Percentiles rank a stretch among this genome's conserved stretches.
phyloP scores from a whole-genome alignment of 2,797 vertebrate genomes.

The Carcharodon carcharias region DNA sequence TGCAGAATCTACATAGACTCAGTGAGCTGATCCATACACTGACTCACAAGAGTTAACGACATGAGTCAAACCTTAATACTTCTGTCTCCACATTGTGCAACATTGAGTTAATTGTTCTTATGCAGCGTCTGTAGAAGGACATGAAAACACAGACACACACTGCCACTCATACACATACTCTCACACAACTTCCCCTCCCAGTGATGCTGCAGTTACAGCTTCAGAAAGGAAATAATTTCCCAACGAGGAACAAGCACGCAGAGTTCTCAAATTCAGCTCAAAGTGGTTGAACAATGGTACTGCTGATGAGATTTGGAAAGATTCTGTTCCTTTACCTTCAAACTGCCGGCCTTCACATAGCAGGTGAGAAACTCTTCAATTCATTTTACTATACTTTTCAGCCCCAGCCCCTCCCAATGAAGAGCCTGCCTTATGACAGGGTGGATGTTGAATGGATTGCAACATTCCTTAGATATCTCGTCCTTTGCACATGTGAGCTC shows the following conservation, averaged over 20 bases:
- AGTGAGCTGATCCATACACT: neutral
- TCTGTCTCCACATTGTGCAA: neutral
- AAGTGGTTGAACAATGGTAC: neutral
- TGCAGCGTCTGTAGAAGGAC: neutral
- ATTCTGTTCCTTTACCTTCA: neutral
- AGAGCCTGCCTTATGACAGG: neutral
- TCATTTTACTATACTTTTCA: neutral
- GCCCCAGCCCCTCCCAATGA: neutral
- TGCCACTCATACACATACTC: no score
- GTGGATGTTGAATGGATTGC: neutral
- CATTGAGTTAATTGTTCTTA: neutral
- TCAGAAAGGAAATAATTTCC: neutral
- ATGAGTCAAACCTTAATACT: neutral
- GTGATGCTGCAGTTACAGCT: neutral
- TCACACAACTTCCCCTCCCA: neutral
- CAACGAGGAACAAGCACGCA: neutral
- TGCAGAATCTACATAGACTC: neutral
- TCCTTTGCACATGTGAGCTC: neutral
- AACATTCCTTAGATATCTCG: neutral
- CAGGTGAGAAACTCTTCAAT: neutral
- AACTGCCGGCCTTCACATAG: no score
- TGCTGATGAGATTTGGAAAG: neutral
- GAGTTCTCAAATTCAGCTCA: neutral
- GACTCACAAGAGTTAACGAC: neutral
- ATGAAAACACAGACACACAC: neutral